Evolutionary conservation across 2,888 invertebrate species (phyloP).

Genomic region (Eustalomyia histrio): DNA sequence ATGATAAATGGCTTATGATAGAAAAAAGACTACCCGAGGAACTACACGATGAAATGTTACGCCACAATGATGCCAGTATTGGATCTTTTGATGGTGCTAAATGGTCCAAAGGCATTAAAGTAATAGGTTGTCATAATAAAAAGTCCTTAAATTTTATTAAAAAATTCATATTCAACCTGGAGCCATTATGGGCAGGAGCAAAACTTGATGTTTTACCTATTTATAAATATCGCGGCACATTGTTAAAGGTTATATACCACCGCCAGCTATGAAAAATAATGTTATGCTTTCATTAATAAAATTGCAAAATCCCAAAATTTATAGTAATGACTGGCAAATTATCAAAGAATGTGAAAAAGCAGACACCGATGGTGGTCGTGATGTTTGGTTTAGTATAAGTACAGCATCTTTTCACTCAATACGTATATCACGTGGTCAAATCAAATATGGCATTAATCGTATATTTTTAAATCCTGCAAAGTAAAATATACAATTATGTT

Average conservation of each 20-base stretch:
- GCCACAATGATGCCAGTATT: slow-evolving; percentile 21
- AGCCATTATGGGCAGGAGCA: slow-evolving; percentile 32
- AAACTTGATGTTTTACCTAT: slow-evolving; percentile 42
- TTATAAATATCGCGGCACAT: slow-evolving; percentile 1
- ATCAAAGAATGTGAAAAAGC: neutral
- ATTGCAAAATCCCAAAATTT: slow-evolving; percentile 37
- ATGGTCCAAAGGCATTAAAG: slow-evolving; percentile 42
- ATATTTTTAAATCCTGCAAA: slow-evolving; percentile 20
- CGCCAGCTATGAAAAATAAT: slow-evolving; percentile 25
- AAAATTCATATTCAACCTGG: slow-evolving; percentile 29
- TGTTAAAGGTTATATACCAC: slow-evolving; percentile 40
- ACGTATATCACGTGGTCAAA: slow-evolving; percentile 18
- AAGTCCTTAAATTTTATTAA: slow-evolving; percentile 37
- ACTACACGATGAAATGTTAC: slow-evolving; percentile 38
- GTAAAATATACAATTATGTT: neutral
- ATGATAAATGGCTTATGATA: slow-evolving; percentile 43
- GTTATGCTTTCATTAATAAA: slow-evolving; percentile 28
- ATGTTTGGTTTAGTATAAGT: slow-evolving; percentile 44
- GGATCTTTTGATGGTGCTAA: slow-evolving; percentile 52
- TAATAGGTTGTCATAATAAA: slow-evolving; percentile 43
- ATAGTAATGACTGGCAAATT: slow-evolving; percentile 29
- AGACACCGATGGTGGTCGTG: slow-evolving; percentile 2
- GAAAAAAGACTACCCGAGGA: slow-evolving; percentile 47
- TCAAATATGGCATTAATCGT: slow-evolving; percentile 49
- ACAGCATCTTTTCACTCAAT: slow-evolving; percentile 13